Evolutionary conservation across 2,888 invertebrate genomes (phyloP).

Genomic region (Anoncus sp.): DNA sequence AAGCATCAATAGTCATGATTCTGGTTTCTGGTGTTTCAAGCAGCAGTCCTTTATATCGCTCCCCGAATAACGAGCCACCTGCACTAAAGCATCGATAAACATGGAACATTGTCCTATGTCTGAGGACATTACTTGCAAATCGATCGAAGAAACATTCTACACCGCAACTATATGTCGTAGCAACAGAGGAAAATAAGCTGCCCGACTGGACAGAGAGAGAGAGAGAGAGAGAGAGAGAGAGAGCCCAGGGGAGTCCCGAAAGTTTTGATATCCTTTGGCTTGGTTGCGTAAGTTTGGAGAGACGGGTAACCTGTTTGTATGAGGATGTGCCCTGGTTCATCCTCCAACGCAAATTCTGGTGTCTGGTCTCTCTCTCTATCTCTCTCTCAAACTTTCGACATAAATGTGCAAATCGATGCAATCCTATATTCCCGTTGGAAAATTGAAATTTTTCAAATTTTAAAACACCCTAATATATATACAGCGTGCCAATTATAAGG

Average conservation of each 20-base stretch:
- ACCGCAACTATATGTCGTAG: neutral
- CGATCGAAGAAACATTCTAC: conserved; percentile 6
- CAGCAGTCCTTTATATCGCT: conserved; percentile 4
- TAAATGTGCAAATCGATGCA: conserved; percentile 52
- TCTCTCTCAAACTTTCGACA: too few relatives aligned
- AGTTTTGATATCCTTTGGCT: conserved; percentile 13
- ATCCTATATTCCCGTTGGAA: conserved; percentile 30
- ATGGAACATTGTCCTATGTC: too few relatives aligned
- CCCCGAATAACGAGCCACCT: neutral
- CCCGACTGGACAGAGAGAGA: too few relatives aligned
- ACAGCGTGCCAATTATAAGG: too few relatives aligned
- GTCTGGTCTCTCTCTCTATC: neutral
- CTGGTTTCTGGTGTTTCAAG: neutral
- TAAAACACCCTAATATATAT: too few relatives aligned
- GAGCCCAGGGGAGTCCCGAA: conserved; percentile 28
- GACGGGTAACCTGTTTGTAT: conserved; percentile 3
- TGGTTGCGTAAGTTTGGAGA: neutral
- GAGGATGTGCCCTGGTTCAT: neutral
- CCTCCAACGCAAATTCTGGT: neutral
- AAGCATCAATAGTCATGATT: neutral
- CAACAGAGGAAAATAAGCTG: conserved; percentile 25
- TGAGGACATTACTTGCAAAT: neutral
- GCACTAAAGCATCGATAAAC: conserved; percentile 14
- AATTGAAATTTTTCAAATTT: too few relatives aligned
- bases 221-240: too few relatives aligned